Conservation (phyloP, 2,888 invertebrate genomes). For the Cephus nigrinus region DNA sequence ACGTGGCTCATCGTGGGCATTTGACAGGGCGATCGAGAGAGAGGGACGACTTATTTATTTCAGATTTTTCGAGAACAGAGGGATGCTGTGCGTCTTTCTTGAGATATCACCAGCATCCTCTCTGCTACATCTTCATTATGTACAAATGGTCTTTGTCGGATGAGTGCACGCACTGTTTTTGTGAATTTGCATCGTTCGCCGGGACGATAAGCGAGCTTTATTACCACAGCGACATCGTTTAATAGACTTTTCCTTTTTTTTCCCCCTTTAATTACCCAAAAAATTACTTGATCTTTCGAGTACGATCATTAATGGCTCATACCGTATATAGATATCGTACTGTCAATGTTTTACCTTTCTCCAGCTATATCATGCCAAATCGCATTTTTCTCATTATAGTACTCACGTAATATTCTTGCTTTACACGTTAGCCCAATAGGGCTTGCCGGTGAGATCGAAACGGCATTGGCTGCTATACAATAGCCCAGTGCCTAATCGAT, state of each 20-base stretch:
- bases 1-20: not conserved
- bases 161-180: not conserved
- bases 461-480: not conserved
- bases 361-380: not conserved
- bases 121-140: constrained; percentile 50
- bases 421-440: not conserved
- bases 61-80: constrained; percentile 42
- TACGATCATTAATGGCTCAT: not conserved
- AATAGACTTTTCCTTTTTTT: not conserved
- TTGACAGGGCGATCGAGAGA: constrained; percentile 15
- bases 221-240: not conserved
- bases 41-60: constrained; percentile 38
- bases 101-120: constrained; percentile 50
- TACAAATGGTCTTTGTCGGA: not conserved
- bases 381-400: not conserved
- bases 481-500: not conserved
- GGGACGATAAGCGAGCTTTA: not conserved
- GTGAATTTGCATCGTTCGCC: not conserved
- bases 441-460: not conserved
- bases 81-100: constrained; percentile 27
- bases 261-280: not conserved
- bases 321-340: not conserved
- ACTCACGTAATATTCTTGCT: not conserved
- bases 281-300: not conserved
- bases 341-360: not conserved